Percentiles rank a stretch among this genome's conserved stretches.
Evolutionary conservation across 1,140 invertebrate genomes (phyloP).

Genomic region (Drosophila parvula): DNA sequence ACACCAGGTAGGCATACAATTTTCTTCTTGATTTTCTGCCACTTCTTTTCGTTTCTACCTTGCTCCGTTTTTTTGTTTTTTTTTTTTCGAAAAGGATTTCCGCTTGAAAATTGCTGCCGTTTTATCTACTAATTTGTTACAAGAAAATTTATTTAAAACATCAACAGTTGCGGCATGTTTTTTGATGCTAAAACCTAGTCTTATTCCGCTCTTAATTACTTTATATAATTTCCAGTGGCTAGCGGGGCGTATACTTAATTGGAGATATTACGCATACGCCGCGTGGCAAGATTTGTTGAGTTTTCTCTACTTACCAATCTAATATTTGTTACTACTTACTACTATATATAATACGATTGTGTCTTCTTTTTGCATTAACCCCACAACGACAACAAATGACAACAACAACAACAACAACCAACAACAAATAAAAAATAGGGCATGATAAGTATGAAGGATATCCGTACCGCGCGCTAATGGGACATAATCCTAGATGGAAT

Average conservation of each 20-base stretch:
- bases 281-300: not conserved
- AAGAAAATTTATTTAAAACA: conserved; percentile 4
- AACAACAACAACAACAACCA: conserved; percentile 50
- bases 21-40: not conserved
- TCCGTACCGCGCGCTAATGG: conserved; percentile 83
- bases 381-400: conserved; percentile 48
- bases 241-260: conserved; percentile 37
- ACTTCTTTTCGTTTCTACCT: conserved; percentile 1
- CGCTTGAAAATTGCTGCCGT: conserved; percentile 44
- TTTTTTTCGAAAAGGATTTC: conserved; percentile 21
- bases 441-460: conserved; percentile 84
- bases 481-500: conserved; percentile 84
- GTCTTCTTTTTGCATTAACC: conserved; percentile 55
- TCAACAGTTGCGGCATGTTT: conserved; percentile 29
- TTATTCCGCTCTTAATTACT: not conserved
- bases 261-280: conserved; percentile 27
- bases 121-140: conserved; percentile 23
- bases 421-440: conserved; percentile 74
- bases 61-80: conserved; percentile 8
- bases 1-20: conserved; percentile 84
- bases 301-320: conserved; percentile 20
- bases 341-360: conserved; percentile 48
- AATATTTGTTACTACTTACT: conserved; percentile 39
- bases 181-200: conserved; percentile 7
- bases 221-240: not conserved